Percentiles rank a stretch among this genome's conserved stretches.
Evolutionary conservation across 2,113 vertebrate genomes (phyloP).

Genomic region (Ptyas mucosa): DNA sequence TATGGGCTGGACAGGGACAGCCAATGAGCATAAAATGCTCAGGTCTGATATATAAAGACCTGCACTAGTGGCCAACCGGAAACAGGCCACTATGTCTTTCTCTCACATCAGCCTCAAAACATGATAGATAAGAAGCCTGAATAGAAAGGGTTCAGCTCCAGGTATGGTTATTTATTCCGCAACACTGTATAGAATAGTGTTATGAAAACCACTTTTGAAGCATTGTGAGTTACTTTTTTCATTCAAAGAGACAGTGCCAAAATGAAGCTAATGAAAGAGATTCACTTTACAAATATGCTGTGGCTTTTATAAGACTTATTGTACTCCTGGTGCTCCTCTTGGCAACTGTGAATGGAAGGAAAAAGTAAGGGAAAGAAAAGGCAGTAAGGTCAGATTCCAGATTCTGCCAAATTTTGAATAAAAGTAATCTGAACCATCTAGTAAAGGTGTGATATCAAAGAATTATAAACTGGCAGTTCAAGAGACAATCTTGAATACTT

Average conservation of each 20-base stretch:
- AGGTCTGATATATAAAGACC: not conserved
- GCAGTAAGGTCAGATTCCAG: not conserved
- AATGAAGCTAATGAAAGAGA: too few species aligned
- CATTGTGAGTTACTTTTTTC: not conserved
- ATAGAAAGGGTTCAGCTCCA: not conserved
- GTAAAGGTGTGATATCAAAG: not conserved
- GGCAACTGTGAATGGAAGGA: not conserved
- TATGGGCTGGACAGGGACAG: too few species aligned
- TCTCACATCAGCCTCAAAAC: not conserved
- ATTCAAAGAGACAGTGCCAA: not conserved
- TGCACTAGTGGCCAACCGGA: not conserved
- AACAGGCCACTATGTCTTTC: not conserved
- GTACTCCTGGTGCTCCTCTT: not conserved
- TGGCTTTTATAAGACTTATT: not conserved
- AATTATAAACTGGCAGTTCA: not conserved
- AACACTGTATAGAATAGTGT: not conserved
- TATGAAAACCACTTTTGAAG: not conserved
- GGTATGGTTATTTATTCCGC: not conserved
- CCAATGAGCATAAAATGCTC: too few species aligned
- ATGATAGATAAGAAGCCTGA: not conserved
- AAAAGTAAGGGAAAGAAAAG: not conserved
- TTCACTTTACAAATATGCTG: not conserved
- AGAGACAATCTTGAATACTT: slow-evolving; percentile 41
- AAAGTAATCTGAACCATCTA: not conserved
- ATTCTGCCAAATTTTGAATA: not conserved